Percentiles rank a stretch among this genome's conserved stretches.
Evolutionary conservation across 2,888 invertebrate genomes (phyloP).

Genomic region (Xanthostigma xanthostigma): DNA sequence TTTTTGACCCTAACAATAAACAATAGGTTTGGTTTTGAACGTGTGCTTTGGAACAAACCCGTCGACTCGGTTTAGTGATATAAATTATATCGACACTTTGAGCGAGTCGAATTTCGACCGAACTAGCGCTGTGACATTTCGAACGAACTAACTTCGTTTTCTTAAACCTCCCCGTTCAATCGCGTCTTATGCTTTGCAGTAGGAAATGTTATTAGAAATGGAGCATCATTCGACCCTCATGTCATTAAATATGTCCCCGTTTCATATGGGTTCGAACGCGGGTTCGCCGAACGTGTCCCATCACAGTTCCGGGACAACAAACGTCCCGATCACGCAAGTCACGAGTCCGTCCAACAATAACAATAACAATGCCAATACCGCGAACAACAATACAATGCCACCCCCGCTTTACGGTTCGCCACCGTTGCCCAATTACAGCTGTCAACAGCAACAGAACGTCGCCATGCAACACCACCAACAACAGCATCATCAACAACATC

Average conservation of each 20-base stretch:
- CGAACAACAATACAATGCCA: constrained; percentile 19
- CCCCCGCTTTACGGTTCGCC: constrained; percentile 32
- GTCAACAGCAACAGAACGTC: constrained; percentile 16
- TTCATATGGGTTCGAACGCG: constrained; percentile 56
- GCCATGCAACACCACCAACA: constrained; percentile 14
- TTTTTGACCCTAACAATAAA: no score
- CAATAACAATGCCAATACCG: constrained; percentile 17
- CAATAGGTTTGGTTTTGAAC: no score
- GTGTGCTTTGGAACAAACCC: no score
- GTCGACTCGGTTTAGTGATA: no score
- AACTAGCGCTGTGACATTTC: no score
- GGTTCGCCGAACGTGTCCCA: constrained; percentile 38
- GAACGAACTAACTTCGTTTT: constrained; percentile 5
- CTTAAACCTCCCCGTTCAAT: constrained; percentile 1
- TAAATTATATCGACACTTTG: no score
- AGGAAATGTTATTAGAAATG: constrained; percentile 70
- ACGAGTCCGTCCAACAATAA: constrained; percentile 41
- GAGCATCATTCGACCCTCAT: constrained; percentile 73
- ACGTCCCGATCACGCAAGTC: constrained; percentile 44
- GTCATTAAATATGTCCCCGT: constrained; percentile 80
- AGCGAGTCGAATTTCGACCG: no score
- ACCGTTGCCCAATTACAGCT: constrained; percentile 17
- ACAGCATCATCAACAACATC: constrained; percentile 22
- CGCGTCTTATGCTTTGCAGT: constrained; percentile 2
- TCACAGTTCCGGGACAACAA: constrained; percentile 13